Evolutionary conservation across 2,888 invertebrate species (phyloP).

Genomic region (Aspidapion aeneum): DNA sequence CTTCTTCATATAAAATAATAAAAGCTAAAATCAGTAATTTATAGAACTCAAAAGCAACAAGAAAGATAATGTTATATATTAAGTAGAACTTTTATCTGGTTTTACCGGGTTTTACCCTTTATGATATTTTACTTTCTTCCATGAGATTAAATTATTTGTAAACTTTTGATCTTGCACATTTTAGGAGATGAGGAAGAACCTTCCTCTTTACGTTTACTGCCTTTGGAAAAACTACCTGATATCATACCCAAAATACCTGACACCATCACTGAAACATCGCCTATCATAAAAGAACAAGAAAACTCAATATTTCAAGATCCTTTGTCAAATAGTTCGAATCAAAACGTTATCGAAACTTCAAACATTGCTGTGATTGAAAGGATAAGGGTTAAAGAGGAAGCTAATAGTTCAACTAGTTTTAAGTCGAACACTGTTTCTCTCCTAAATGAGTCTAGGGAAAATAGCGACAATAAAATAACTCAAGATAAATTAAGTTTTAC

Average conservation of each 20-base stretch:
- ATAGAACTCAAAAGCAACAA: too few species aligned
- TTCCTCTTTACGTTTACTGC: conserved; percentile 4
- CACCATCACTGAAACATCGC: conserved; percentile 22
- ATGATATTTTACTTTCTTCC: too few species aligned
- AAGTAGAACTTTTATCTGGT: too few species aligned
- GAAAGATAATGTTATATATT: too few species aligned
- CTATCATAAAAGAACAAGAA: conserved; percentile 18
- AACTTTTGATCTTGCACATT: too few species aligned
- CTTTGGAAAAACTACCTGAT: conserved; percentile 24
- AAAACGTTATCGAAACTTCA: background rate
- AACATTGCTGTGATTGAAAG: conserved; percentile 1
- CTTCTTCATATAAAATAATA: too few species aligned
- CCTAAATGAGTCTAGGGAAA: background rate
- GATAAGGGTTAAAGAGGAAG: background rate
- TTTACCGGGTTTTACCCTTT: too few species aligned
- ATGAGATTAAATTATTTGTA: too few species aligned
- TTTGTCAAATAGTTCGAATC: background rate
- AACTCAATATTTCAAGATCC: conserved; percentile 12
- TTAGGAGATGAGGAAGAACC: conserved; percentile 14
- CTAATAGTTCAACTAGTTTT: background rate
- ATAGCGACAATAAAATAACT: conserved; percentile 7
- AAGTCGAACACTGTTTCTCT: background rate
- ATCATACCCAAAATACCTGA: conserved; percentile 26
- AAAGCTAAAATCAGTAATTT: too few species aligned
- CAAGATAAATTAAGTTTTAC: background rate